phyloP scores from a whole-genome alignment of 2,888 invertebrate genomes.

The Troides helena region DNA sequence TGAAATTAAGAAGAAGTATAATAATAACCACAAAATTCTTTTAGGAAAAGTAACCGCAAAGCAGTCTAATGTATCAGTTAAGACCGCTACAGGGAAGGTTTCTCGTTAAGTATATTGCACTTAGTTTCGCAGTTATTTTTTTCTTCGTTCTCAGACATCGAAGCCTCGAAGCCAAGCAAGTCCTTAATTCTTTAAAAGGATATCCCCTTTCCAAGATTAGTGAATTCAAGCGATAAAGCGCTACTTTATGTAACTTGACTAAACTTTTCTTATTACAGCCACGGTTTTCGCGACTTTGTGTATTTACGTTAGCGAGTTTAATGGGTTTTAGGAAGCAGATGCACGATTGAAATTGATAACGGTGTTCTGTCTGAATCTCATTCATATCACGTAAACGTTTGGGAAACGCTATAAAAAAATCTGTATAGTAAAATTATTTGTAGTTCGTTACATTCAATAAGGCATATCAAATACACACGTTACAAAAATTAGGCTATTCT shows the following conservation, averaged over 20 bases:
- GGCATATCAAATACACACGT: no score
- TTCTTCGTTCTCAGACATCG: slow-evolving; percentile 41
- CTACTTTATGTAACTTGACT: slow-evolving; percentile 27
- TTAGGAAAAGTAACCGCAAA: slow-evolving; percentile 27
- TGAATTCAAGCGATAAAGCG: slow-evolving; percentile 35
- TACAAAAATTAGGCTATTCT: no score
- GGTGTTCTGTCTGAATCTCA: no score
- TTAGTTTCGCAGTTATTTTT: slow-evolving; percentile 47
- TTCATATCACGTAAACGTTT: no score
- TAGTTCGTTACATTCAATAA: no score
- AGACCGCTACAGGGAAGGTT: slow-evolving; percentile 59
- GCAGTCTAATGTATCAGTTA: slow-evolving; percentile 42
- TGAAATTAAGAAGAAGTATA: background rate
- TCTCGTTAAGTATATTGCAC: slow-evolving; percentile 58
- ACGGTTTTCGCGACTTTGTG: background rate
- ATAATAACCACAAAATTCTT: background rate
- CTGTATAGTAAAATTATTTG: no score
- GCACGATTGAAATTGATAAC: no score
- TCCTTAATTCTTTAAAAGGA: slow-evolving; percentile 35
- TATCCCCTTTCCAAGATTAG: slow-evolving; percentile 49
- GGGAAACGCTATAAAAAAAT: no score
- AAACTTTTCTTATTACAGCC: slow-evolving; percentile 21
- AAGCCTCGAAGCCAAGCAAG: slow-evolving; percentile 45
- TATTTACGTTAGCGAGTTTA: slow-evolving; percentile 1
- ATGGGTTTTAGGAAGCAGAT: background rate